Evolutionary conservation across 2,888 invertebrate genomes (phyloP).

Genomic region (Scaptodrosophila latifasciaeformis): DNA sequence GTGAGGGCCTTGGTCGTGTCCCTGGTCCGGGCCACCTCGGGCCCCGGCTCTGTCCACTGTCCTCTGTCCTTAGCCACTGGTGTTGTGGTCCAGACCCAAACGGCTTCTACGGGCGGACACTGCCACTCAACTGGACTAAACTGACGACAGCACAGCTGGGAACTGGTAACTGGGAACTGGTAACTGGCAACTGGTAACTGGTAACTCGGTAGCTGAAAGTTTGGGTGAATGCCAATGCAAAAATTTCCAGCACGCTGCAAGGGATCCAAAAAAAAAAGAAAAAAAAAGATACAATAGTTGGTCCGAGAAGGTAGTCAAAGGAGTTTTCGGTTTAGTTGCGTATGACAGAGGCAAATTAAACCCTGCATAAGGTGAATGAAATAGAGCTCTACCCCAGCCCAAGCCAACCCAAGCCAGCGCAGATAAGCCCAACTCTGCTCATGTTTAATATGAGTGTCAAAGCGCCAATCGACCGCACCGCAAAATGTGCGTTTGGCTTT

Average conservation of each 20-base stretch:
- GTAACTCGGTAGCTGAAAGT: conserved; percentile 21
- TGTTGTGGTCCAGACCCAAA: no score
- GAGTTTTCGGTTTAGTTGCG: conserved; percentile 3
- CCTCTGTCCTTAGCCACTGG: no score
- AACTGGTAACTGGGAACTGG: conserved; percentile 1
- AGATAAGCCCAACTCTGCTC: no score
- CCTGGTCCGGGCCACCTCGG: conserved; percentile 16
- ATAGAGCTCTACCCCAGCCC: no score
- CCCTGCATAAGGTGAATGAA: conserved; percentile 18
- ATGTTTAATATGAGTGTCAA: conserved; percentile 43
- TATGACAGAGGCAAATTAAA: conserved; percentile 33
- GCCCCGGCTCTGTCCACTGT: no score
- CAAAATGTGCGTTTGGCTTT: not conserved
- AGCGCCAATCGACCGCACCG: conserved; percentile 20
- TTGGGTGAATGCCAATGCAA: conserved; percentile 17
- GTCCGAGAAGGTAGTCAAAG: conserved; percentile 2
- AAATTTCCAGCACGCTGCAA: not conserved
- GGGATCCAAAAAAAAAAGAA: not conserved
- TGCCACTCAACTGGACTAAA: conserved; percentile 50
- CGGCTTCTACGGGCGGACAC: not conserved
- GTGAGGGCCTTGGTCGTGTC: conserved; percentile 37
- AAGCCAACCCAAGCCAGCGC: no score
- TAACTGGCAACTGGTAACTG: conserved; percentile 4
- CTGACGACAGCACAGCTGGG: conserved; percentile 60
- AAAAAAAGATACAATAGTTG: not conserved